Evolutionary conservation across 2,888 invertebrate genomes (phyloP), one percentile per base, ranked within the genome.

Genomic region (Muschampia plurimacula): DNA sequence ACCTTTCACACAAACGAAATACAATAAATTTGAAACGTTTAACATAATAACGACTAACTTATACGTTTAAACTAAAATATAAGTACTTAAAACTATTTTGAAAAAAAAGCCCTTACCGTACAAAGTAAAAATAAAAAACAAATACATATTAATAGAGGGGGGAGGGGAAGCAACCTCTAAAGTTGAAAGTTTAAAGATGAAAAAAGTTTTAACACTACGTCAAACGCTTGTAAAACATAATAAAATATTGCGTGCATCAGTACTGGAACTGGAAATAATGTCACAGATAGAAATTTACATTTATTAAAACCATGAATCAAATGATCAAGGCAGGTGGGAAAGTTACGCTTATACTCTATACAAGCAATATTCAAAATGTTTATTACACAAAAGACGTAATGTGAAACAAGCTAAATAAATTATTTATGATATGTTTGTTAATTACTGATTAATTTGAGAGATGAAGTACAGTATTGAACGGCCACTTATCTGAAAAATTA

Each of bases 371-470:
- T 67, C 49, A 67, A 72, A 62, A 67, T 62, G 67, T 72, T 63
- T 28, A 62, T 62, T 44, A 66, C 55, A 69, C 69, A 72, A 49
- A 59, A 67, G 72, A 65, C 80, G 78, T 77, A 80, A 72, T 78
- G 79, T 77, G 80, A 85, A 86, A 83, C 10, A 81, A 89, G 88
- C 82, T 83, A 83, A 88, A 87, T 86, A 86, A 87, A 90, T 90
- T 88, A 86, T 85, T 89, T 86, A 89, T 94, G 94, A 94, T 93
- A 94, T 94, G 94, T 94, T 90, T 93, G 89, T 92, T 89, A 83
- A 87, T 87, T 88, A 92, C 92, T 90, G 91, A 92, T 89, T 83
- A 93, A 92, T 93, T 93, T 93, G 85, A 84, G 88, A 89, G 85
- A 85, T 86, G 88, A 84, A 82, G 32, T 41, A 72, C 12, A 59